Evolutionary conservation across 2,888 invertebrate genomes (phyloP).

Genomic region (Metellina segmentata): DNA sequence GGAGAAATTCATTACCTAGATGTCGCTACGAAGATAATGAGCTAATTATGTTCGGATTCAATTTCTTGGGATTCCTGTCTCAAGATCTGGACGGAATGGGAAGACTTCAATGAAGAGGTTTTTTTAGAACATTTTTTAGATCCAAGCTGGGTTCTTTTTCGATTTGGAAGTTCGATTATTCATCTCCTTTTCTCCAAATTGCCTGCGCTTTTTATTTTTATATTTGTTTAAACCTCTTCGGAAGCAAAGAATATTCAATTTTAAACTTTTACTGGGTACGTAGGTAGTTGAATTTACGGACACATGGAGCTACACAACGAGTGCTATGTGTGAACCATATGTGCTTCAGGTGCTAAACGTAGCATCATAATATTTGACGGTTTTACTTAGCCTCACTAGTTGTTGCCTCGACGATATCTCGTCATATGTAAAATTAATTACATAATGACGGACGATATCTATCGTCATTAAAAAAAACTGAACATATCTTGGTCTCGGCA

Average conservation of each 20-base stretch:
- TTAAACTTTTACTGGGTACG: too few species aligned
- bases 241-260: background rate
- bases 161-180: background rate
- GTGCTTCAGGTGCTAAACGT: too few species aligned
- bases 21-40: background rate
- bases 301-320: too few species aligned
- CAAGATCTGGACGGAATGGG: background rate
- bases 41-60: background rate
- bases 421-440: too few species aligned
- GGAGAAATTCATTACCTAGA: background rate
- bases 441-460: too few species aligned
- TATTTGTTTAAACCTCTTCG: background rate
- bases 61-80: background rate
- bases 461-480: too few species aligned
- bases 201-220: background rate
- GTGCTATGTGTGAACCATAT: too few species aligned
- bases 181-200: background rate
- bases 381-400: too few species aligned
- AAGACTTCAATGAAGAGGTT: background rate
- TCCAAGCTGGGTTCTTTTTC: background rate
- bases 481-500: too few species aligned
- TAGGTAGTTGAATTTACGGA: too few species aligned
- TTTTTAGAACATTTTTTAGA: background rate
- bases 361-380: too few species aligned
- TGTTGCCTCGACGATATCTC: too few species aligned